Conservation (phyloP, 2,888 invertebrate genomes). For the Xestia rhomboidea region DNA sequence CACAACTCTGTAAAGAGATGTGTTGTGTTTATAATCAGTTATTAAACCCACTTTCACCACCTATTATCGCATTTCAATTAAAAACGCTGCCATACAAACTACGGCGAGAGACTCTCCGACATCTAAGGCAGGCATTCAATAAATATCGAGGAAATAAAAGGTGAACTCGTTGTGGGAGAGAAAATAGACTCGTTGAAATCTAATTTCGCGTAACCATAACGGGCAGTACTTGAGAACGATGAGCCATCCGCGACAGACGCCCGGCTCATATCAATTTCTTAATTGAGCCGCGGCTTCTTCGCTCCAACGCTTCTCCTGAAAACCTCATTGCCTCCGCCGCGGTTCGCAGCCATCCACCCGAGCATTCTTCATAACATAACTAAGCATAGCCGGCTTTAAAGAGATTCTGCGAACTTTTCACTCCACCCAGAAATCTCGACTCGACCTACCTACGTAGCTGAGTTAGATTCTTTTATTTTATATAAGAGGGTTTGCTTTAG, state of each 20-base stretch:
- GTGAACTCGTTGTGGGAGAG: constrained; percentile 80
- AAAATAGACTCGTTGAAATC: constrained; percentile 90
- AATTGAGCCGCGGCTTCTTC: constrained; percentile 85
- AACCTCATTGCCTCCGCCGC: constrained; percentile 71
- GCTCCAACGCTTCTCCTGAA: constrained; percentile 79
- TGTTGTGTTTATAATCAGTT: constrained; percentile 38
- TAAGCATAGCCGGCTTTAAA: constrained; percentile 62
- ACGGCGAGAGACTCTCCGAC: constrained; percentile 38
- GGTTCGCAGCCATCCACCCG: constrained; percentile 62
- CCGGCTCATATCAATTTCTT: constrained; percentile 88
- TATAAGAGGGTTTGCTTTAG: not conserved
- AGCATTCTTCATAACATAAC: constrained; percentile 68
- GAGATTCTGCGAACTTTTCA: constrained; percentile 65
- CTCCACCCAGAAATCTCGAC: constrained; percentile 45
- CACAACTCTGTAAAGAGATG: not conserved
- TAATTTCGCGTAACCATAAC: constrained; percentile 90
- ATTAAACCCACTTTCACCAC: constrained; percentile 19
- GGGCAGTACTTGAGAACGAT: constrained; percentile 87
- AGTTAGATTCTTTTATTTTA: constrained; percentile 25
- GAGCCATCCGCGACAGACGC: constrained; percentile 89
- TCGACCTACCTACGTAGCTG: constrained; percentile 1
- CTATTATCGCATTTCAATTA: constrained; percentile 45
- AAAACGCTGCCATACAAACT: constrained; percentile 31
- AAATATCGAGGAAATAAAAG: constrained; percentile 85
- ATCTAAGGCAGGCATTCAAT: constrained; percentile 74